Conservation (phyloP, 2,888 invertebrate genomes). For the Galerucella pusilla region DNA sequence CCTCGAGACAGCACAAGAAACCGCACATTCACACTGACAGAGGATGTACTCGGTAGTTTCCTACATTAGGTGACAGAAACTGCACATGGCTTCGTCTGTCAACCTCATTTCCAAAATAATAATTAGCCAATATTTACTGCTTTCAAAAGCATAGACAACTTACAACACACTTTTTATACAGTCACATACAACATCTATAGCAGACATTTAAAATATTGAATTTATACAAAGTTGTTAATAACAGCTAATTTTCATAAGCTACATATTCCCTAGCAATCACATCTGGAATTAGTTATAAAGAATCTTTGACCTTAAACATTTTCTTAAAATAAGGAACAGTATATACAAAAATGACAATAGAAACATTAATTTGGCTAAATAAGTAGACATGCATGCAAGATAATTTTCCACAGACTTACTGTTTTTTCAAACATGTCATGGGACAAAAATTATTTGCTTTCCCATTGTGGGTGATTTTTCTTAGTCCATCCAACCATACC, state of each 20-base stretch:
- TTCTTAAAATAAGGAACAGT: background rate
- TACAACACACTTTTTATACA: background rate
- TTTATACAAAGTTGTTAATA: background rate
- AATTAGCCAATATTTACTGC: too few relatives aligned
- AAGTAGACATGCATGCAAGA: slow-evolving; percentile 36
- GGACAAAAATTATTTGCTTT: slow-evolving; percentile 99
- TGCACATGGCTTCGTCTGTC: too few relatives aligned
- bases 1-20: too few relatives aligned
- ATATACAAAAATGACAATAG: slow-evolving; percentile 23
- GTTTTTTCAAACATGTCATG: slow-evolving; percentile 98
- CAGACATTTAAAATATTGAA: background rate
- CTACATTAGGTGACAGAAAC: too few relatives aligned
- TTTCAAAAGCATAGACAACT: too few relatives aligned
- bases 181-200: background rate
- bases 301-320: background rate
- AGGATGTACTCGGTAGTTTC: too few relatives aligned
- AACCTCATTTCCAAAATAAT: too few relatives aligned
- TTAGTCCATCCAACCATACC: slow-evolving; percentile 95
- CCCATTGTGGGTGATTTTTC: slow-evolving; percentile 97
- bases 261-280: background rate
- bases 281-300: background rate
- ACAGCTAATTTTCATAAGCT: background rate
- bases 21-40: too few relatives aligned
- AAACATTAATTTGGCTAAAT: slow-evolving; percentile 39
- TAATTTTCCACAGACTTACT: slow-evolving; percentile 79